These are phyloP conservation scores for Tyrophagus putrescentiae DNA, from an alignment of 1,140 invertebrate species.

Conservation along the genomic window DNA sequence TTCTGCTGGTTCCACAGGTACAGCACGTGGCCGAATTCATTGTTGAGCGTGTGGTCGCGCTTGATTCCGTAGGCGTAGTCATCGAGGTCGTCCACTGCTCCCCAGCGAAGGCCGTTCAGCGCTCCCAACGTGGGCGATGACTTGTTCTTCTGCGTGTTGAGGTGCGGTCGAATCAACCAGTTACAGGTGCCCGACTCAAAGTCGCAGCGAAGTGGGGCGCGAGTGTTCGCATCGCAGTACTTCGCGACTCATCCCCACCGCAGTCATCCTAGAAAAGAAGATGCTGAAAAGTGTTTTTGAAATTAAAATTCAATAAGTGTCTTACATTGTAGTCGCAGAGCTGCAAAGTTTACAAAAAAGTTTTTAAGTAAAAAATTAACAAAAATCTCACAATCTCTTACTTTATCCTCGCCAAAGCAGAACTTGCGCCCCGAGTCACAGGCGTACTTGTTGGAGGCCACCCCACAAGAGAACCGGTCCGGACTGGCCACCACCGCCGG, in stretches of 20 bases:
- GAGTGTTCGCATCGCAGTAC: slow-evolving; percentile 16
- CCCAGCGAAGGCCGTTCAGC: neutral
- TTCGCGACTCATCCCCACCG: neutral
- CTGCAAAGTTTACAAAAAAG: too few relatives aligned
- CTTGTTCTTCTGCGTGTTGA: neutral
- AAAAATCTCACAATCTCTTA: neutral
- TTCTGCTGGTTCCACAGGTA: slow-evolving; percentile 17
- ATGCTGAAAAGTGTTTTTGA: neutral
- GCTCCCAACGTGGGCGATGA: neutral
- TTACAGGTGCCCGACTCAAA: slow-evolving; percentile 32
- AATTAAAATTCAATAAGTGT: neutral
- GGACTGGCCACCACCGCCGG: neutral
- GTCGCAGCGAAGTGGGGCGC: slow-evolving; percentile 28
- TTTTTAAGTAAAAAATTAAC: too few relatives aligned
- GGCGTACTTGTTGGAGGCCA: neutral
- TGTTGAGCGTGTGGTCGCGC: slow-evolving; percentile 27
- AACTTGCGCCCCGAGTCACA: neutral
- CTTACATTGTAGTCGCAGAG: neutral
- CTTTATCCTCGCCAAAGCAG: neutral
- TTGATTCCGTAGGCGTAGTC: neutral
- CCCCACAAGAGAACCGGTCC: neutral
- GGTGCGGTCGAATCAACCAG: slow-evolving; percentile 26
- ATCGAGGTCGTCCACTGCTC: neutral
- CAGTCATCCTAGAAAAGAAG: slow-evolving; percentile 7
- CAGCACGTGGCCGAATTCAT: slow-evolving; percentile 21